Evolutionary conservation across 2,113 vertebrate genomes (phyloP).

Genomic region (Siniperca knerii): DNA sequence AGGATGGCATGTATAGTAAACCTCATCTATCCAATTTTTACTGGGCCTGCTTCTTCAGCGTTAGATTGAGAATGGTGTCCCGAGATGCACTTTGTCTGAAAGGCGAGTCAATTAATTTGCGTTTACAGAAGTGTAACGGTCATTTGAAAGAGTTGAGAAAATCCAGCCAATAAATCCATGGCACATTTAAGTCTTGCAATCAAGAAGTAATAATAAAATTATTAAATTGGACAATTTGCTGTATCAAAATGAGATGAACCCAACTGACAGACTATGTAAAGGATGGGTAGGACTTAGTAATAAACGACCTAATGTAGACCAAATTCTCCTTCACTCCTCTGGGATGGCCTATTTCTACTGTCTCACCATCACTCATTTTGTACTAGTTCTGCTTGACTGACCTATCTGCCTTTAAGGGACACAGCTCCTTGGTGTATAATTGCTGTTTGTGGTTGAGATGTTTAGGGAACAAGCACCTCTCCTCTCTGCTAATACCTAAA

Average conservation of each 20-base stretch:
- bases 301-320: constrained; percentile 21
- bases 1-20: not conserved
- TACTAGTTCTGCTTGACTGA: constrained; percentile 51
- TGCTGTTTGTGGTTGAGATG: constrained; percentile 59
- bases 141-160: constrained; percentile 18
- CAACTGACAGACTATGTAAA: not conserved
- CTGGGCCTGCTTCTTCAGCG: not conserved
- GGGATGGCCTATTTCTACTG: constrained; percentile 52
- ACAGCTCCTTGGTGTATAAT: constrained; percentile 47
- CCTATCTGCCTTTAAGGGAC: constrained; percentile 45
- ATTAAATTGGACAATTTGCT: constrained; percentile 30
- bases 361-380: constrained; percentile 49
- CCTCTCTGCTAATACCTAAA: constrained; percentile 62
- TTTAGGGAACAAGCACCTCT: constrained; percentile 49
- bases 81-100: constrained; percentile 2
- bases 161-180: constrained; percentile 13
- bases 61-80: constrained; percentile 12
- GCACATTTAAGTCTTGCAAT: constrained; percentile 9
- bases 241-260: not conserved
- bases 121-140: constrained; percentile 22
- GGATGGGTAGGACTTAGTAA: constrained; percentile 4
- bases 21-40: constrained; percentile 11
- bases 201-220: constrained; percentile 21
- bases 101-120: constrained; percentile 19
- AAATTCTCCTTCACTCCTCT: constrained; percentile 27